These are phyloP conservation scores for Megastigmus dorsalis DNA, from an alignment of 2,888 invertebrate genomes.

Conservation along the genomic window DNA sequence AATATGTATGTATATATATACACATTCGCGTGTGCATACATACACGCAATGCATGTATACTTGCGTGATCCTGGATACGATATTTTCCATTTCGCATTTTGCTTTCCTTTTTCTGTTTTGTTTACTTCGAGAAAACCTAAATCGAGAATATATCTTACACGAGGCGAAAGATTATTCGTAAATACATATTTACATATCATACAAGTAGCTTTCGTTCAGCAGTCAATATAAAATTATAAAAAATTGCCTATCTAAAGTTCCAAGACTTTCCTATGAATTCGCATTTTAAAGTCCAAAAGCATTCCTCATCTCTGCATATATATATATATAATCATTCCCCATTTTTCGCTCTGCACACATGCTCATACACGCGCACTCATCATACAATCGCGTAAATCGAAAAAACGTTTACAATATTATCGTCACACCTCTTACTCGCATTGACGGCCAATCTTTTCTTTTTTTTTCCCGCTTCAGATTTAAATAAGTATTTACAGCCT, in stretches of 20 bases:
- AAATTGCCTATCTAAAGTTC: constrained; percentile 71
- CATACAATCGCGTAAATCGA: neutral
- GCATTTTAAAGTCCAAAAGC: constrained; percentile 27
- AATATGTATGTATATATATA: constrained; percentile 60
- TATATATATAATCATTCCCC: neutral
- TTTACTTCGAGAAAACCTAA: constrained; percentile 56
- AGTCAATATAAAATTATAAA: constrained; percentile 75
- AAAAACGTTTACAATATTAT: constrained; percentile 20
- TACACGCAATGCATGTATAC: constrained; percentile 65
- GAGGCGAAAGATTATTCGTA: constrained; percentile 71
- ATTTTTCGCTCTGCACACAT: neutral
- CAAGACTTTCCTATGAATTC: constrained; percentile 53
- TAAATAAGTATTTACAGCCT: constrained; percentile 54
- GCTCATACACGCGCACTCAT: neutral
- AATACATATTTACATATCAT: constrained; percentile 74
- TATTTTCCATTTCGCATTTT: constrained; percentile 52
- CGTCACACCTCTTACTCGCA: neutral
- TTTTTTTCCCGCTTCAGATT: constrained; percentile 17
- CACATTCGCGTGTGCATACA: constrained; percentile 61
- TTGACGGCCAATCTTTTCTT: neutral
- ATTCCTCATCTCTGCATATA: neutral
- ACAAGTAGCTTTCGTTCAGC: constrained; percentile 67
- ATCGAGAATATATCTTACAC: constrained; percentile 71
- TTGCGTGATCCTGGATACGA: constrained; percentile 56
- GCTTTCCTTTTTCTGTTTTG: constrained; percentile 12